A percentile compares a stretch with the other conserved stretches of the same genome.
Conservation (phyloP, 2,113 vertebrate species). For the Bettongia penicillata region DNA sequence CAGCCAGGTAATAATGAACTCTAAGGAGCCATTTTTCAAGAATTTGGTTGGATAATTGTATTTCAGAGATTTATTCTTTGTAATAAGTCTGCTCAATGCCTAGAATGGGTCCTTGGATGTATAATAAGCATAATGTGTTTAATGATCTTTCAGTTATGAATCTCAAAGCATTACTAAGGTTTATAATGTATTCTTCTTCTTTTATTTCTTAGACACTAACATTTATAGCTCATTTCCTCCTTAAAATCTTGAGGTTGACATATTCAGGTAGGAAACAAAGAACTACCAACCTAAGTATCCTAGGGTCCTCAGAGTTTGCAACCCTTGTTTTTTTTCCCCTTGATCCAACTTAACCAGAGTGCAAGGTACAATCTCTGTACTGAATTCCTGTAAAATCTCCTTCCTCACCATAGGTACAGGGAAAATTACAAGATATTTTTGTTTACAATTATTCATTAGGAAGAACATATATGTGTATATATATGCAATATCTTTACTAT, state of each 20-base stretch:
- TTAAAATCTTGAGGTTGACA: neutral
- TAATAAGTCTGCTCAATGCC: neutral
- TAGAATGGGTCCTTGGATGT: neutral
- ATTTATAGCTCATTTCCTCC: neutral
- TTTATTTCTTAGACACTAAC: neutral
- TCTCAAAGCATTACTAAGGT: neutral
- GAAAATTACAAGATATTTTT: neutral
- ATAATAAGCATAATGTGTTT: neutral
- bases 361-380: neutral
- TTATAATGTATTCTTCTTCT: neutral
- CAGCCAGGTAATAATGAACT: neutral
- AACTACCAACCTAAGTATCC: neutral
- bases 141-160: neutral
- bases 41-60: neutral
- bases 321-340: neutral
- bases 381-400: neutral
- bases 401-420: neutral
- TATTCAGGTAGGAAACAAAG: neutral
- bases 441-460: neutral
- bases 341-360: neutral
- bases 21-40: neutral
- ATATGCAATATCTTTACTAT: neutral
- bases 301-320: neutral
- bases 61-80: constrained; percentile 6
- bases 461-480: neutral